Percentiles rank a stretch among this genome's conserved stretches.
Conservation (phyloP, 1,140 invertebrate species). For the Thaumetopoea pityocampa region DNA sequence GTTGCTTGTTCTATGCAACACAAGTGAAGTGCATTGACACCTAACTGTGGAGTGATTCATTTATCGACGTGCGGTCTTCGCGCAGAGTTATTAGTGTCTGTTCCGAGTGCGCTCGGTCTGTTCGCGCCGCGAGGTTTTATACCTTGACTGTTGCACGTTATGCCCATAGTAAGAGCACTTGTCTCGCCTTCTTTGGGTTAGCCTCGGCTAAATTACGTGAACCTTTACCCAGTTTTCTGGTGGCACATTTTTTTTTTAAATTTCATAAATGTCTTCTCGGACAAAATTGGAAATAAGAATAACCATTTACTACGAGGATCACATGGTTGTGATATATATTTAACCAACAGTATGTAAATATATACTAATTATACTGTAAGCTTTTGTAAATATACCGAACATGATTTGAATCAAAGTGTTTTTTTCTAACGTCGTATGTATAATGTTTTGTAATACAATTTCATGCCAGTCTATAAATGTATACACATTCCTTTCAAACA, state of each 20-base stretch:
- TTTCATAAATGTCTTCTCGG: constrained; percentile 70
- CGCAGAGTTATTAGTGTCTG: constrained; percentile 53
- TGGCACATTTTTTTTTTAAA: constrained; percentile 36
- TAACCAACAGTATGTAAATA: constrained; percentile 27
- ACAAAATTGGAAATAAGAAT: constrained; percentile 75
- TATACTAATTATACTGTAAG: constrained; percentile 11
- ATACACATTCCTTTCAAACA: too few species aligned
- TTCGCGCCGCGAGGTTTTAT: constrained; percentile 44
- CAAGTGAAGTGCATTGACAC: constrained; percentile 70
- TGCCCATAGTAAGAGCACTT: constrained; percentile 50
- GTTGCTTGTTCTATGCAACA: constrained; percentile 44
- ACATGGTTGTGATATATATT: constrained; percentile 67
- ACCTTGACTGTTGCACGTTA: constrained; percentile 64
- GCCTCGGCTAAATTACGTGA: constrained; percentile 51
- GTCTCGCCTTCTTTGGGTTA: constrained; percentile 62
- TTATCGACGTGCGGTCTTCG: constrained; percentile 47
- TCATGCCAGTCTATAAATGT: too few species aligned
- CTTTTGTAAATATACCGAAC: constrained; percentile 17
- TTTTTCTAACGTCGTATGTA: constrained; percentile 13
- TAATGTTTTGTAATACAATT: constrained; percentile 11
- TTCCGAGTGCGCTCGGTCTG: constrained; percentile 57
- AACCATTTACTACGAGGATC: constrained; percentile 77
- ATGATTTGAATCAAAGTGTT: constrained; percentile 23
- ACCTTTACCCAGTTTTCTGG: constrained; percentile 59
- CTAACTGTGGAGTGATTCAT: constrained; percentile 71